Evolutionary conservation across 2,888 invertebrate species (phyloP).

Genomic region (Clistopyga incitator): DNA sequence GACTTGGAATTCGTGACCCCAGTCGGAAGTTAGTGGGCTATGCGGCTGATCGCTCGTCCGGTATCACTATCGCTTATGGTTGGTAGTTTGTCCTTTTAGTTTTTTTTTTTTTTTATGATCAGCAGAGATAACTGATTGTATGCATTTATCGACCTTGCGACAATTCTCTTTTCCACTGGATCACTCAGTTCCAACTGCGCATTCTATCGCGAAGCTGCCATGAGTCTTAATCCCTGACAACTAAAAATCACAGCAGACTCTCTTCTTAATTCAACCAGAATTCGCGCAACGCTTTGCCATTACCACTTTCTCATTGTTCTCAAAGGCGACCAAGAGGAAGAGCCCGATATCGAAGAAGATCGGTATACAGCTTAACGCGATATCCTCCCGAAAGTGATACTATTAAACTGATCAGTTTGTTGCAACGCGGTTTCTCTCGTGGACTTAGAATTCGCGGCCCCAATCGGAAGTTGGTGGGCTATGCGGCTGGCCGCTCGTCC

Average conservation of each 20-base stretch:
- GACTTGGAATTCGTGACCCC: conserved; percentile 5
- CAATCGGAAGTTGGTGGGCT: conserved; percentile 39
- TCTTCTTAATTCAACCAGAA: conserved; percentile 48
- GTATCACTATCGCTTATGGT: conserved; percentile 53
- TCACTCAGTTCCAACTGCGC: too few relatives aligned
- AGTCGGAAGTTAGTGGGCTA: conserved; percentile 34
- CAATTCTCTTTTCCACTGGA: too few relatives aligned
- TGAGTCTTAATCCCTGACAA: too few relatives aligned
- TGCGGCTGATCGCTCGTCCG: conserved; percentile 48
- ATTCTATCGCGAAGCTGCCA: too few relatives aligned
- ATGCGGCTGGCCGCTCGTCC: conserved; percentile 48
- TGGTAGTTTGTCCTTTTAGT: too few relatives aligned
- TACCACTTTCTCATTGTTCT: conserved; percentile 54
- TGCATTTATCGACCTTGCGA: too few relatives aligned
- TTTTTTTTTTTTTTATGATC: too few relatives aligned
- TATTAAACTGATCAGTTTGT: conserved; percentile 56
- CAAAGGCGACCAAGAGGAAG: conserved; percentile 6
- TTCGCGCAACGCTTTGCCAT: conserved; percentile 45
- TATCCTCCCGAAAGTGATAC: conserved; percentile 63
- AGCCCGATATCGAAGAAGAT: conserved; percentile 1
- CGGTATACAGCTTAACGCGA: conserved; percentile 16
- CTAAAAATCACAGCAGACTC: neutral
- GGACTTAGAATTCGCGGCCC: neutral
- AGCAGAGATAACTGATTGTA: too few relatives aligned
- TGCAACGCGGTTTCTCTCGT: conserved; percentile 38